phyloP scores from a whole-genome alignment of 2,797 vertebrate species.

The Squalus acanthias region DNA sequence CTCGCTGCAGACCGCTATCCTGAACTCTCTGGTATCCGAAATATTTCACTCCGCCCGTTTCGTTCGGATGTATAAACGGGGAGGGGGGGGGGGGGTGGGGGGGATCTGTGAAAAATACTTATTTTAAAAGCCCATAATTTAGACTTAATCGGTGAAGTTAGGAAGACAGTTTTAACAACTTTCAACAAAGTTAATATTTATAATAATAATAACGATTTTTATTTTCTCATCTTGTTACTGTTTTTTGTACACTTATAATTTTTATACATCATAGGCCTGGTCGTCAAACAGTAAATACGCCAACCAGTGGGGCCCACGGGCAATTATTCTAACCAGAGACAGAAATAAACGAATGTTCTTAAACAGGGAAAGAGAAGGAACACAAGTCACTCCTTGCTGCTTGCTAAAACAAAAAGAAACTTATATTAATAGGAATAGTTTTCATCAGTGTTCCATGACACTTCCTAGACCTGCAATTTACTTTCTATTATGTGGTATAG shows the following conservation, averaged over 20 bases:
- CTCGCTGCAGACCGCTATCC: too few species aligned
- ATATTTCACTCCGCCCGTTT: not conserved
- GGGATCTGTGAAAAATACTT: too few species aligned
- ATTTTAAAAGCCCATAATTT: not conserved
- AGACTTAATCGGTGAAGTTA: not conserved
- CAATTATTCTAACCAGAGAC: not conserved
- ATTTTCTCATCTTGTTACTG: not conserved
- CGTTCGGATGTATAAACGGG: not conserved
- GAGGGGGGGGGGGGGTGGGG: too few species aligned
- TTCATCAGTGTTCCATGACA: not conserved
- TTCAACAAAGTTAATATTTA: not conserved
- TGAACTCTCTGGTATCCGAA: not conserved
- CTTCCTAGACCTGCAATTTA: not conserved
- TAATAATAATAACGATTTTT: not conserved
- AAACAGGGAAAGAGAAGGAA: not conserved
- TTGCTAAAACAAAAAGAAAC: not conserved
- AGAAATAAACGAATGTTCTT: not conserved
- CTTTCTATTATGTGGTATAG: not conserved
- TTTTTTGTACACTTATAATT: not conserved
- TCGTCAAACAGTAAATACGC: not conserved
- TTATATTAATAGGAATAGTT: not conserved
- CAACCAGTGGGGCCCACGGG: too few species aligned
- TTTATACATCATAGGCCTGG: not conserved
- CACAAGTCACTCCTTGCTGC: not conserved
- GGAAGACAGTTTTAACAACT: not conserved